Base-by-base conservation (phyloP, 2,888 invertebrate genomes). In the Drosophila falleni region DNA sequence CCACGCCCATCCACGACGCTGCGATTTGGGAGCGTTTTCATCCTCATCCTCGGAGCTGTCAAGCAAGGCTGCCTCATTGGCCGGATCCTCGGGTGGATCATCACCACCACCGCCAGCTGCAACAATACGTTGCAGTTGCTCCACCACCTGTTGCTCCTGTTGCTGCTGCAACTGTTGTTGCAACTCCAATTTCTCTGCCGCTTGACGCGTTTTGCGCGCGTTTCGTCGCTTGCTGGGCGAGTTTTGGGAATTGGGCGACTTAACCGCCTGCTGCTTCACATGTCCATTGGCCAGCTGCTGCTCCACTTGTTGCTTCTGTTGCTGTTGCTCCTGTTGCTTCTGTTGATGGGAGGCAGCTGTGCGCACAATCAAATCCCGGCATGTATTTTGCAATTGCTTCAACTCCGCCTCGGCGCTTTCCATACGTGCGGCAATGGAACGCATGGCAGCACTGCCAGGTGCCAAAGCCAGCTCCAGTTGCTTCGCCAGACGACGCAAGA, bases 321-420 rank as follows among this genome's bases (percentile, higher is more conserved):
- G 94, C 91, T 96, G 95, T 58, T 96, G 92, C 59, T n/a, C 56
- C 56, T 83, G 85, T 33, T 89, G 87, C 69, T 90, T 90, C 69
- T 87, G 91, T 69, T 92, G 91, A 56, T 93, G 92, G 29, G 91
- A 89, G 51, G 92, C 92, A 5, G 93, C 93, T 15, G 93, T 93
- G 64, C 93, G 91, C 54, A 93, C 93, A 67, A 93, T 93, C n/a
- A 93, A 65, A 70, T 95, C 95, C 3, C 95, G 93, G 81, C 96
- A 96, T 35, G 95, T 94, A 66, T 94, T 94, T 91, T 96, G 96
- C 64, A 96, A 92, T 50, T 94, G 94, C 72, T 95, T 94, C 60
- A 96, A 93, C 87, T 96, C 96, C 54, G 93, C 93, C 91, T 96
- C 96, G 46, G 95, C 95, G 65, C 95, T 94, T 81, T 95, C 94